Conservation (phyloP, 2,113 vertebrate species). For the Saguinus midas region DNA sequence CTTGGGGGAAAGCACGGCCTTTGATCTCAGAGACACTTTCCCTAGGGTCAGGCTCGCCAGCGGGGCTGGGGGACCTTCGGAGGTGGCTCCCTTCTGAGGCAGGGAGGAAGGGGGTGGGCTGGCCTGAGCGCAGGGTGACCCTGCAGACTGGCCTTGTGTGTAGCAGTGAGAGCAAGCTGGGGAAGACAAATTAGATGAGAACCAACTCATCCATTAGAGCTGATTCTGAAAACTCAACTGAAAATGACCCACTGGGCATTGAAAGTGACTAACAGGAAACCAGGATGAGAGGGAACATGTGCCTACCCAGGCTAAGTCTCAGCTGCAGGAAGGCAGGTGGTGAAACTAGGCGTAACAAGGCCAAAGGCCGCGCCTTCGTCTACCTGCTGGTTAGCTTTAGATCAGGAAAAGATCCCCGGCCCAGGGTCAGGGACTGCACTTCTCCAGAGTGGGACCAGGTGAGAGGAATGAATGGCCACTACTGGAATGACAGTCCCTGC, state of each 20-base stretch:
- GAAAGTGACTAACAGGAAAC: background rate
- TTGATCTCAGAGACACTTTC: slow-evolving; percentile 72
- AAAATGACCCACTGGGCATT: background rate
- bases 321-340: background rate
- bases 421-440: background rate
- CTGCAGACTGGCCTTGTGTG: background rate
- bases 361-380: background rate
- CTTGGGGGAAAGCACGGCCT: slow-evolving; percentile 56
- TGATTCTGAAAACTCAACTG: background rate
- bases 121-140: background rate
- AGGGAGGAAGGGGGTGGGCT: background rate
- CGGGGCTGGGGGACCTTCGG: background rate
- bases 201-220: background rate
- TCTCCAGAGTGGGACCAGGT: background rate
- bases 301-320: background rate
- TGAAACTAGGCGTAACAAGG: background rate
- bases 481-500: background rate
- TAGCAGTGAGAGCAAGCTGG: background rate
- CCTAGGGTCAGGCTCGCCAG: background rate
- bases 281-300: background rate
- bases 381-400: background rate
- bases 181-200: background rate
- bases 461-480: background rate
- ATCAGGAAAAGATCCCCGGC: background rate
- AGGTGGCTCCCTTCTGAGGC: background rate